A percentile compares a stretch with the other conserved stretches of the same genome.
Evolutionary conservation across 2,888 invertebrate genomes (phyloP).

Genomic region (Aspidiotus destructor): DNA sequence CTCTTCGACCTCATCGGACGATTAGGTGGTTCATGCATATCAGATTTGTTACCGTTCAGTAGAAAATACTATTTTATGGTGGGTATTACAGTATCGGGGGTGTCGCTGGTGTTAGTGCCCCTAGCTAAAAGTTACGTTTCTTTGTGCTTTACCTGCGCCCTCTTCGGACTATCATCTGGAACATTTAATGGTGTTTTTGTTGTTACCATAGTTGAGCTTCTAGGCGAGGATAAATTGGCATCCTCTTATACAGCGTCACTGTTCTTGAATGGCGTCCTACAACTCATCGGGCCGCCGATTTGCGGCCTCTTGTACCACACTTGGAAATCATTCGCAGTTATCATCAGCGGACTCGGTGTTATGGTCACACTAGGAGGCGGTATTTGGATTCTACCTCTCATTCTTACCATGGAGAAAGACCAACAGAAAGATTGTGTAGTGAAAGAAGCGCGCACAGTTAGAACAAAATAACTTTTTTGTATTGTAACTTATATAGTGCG

Average conservation of each 20-base stretch:
- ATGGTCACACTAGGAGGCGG: slow-evolving; percentile 61
- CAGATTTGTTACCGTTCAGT: slow-evolving; percentile 64
- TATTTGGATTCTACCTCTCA: slow-evolving; percentile 66
- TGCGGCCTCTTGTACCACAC: slow-evolving; percentile 62
- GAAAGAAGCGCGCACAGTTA: no score
- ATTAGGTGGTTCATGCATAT: slow-evolving; percentile 74
- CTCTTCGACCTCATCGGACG: slow-evolving; percentile 69
- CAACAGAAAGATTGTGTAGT: no score
- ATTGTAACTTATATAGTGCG: no score
- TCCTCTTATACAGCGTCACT: slow-evolving; percentile 78
- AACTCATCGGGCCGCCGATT: slow-evolving; percentile 71
- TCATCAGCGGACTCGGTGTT: slow-evolving; percentile 64
- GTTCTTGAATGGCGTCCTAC: slow-evolving; percentile 72
- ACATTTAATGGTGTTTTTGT: slow-evolving; percentile 78
- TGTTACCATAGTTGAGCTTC: slow-evolving; percentile 77
- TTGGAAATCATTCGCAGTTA: slow-evolving; percentile 56
- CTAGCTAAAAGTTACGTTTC: slow-evolving; percentile 54
- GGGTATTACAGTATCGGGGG: slow-evolving; percentile 65
- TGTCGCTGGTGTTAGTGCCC: slow-evolving; percentile 62
- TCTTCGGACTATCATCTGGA: slow-evolving; percentile 74
- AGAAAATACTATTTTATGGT: slow-evolving; percentile 75
- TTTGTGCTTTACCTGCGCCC: slow-evolving; percentile 59
- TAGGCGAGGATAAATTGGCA: slow-evolving; percentile 72
- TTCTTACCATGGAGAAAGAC: slow-evolving; percentile 40
- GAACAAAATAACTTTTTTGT: no score